phyloP scores from a whole-genome alignment of 2,113 vertebrate genomes.

The Chamaetylas fuelleborni region DNA sequence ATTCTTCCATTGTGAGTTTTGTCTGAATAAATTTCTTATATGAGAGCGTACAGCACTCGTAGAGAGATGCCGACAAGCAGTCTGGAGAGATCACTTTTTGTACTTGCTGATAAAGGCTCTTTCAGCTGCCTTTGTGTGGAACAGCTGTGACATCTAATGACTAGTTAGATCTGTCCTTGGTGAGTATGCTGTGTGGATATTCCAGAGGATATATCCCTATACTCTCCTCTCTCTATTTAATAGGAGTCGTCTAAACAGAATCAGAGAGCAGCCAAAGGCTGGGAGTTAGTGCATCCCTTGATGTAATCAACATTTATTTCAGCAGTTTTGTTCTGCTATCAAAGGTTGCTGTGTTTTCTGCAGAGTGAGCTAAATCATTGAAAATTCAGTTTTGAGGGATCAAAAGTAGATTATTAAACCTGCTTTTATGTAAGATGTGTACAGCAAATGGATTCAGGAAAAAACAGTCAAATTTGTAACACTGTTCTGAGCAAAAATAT shows the following conservation, averaged over 20 bases:
- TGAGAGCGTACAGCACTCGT: slow-evolving; percentile 45
- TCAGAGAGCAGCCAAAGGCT: slow-evolving; percentile 8
- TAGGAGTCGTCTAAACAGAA: slow-evolving; percentile 28
- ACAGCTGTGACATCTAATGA: slow-evolving; percentile 65
- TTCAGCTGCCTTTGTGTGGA: slow-evolving; percentile 70
- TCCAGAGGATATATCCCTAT: slow-evolving; percentile 66
- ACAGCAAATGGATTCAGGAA: slow-evolving; percentile 27
- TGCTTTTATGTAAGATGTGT: slow-evolving; percentile 30
- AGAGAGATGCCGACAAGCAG: slow-evolving; percentile 48
- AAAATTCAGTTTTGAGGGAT: slow-evolving; percentile 33
- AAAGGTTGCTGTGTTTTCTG: slow-evolving; percentile 56
- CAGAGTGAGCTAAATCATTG: slow-evolving; percentile 20
- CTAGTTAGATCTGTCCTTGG: slow-evolving; percentile 57
- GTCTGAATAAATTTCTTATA: slow-evolving; percentile 64
- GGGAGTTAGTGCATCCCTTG: slow-evolving; percentile 8
- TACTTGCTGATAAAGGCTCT: slow-evolving; percentile 71
- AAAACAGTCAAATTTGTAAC: slow-evolving; percentile 20
- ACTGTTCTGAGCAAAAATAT: slow-evolving; percentile 27
- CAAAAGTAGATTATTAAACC: slow-evolving; percentile 45
- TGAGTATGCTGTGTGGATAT: slow-evolving; percentile 66
- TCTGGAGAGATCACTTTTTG: slow-evolving; percentile 53
- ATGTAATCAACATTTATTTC: slow-evolving; percentile 41
- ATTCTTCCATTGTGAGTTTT: slow-evolving; percentile 58
- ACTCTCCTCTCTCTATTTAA: slow-evolving; percentile 61
- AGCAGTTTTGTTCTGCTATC: slow-evolving; percentile 46